Evolutionary conservation across 53 echinoderm and acorn worm genomes (phyloP), one percentile per base, ranked within the genome.

Genomic region (Antedon mediterranea): DNA sequence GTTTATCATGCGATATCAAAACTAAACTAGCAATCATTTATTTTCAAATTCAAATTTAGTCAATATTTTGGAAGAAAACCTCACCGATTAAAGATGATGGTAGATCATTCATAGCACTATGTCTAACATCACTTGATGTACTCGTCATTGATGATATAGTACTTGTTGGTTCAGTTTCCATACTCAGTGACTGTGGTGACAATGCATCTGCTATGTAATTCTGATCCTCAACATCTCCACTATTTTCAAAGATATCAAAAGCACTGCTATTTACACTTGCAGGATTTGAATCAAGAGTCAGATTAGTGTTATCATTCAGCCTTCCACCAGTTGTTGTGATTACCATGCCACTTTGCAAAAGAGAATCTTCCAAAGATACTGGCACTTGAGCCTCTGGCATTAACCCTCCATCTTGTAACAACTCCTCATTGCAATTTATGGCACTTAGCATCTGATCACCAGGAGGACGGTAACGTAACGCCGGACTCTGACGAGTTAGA

Each of bases 221-320:
- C 43, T 88, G 74, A 57, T 98, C 98, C 31, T 98, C 98, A 43
- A 92, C 93, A 77, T 98, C 88, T 23, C 92, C 92, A 57, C 88
- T 84, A 29, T 92, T 89, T 44, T 87, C 91, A 76, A 98, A 89
- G 13, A 98, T 78, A 74, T 98, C 92, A 86, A 98, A 98, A 27
- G 90, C 76, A 74, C 93, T 93, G 83, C 86, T 98, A 83, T 98
- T 98, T 30, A 93, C 98, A 81, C 88, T 98, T 30, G 97, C 90
- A 75, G 92, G 92, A 72, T 88, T 93, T 57, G 93, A 93, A 79
- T 98, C 98, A 78, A 93, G 83, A 30, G 89, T 82, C 71, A 90
- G 77, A 71, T 93, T 93, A 74, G 87, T 74, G 31, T 84, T 81
- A 76, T 98, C 98, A 14, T 84, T 77, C 43, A 93, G 76, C 34